These are phyloP conservation scores for Coenonympha arcania DNA, from an alignment of 2,888 invertebrate species.

Conservation along the genomic window DNA sequence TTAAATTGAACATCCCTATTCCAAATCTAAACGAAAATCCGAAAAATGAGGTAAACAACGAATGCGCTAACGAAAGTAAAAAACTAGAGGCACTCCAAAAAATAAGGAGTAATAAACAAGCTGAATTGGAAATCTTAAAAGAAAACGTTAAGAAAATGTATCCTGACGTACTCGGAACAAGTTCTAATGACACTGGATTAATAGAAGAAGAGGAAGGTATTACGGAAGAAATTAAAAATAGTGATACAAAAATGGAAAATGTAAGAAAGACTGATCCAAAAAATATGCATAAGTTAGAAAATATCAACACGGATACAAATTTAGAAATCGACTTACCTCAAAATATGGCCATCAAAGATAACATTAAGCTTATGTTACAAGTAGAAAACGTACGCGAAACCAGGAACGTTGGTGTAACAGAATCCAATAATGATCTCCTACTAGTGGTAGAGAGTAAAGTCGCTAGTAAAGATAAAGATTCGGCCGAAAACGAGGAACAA, in stretches of 20 bases:
- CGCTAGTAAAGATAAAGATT: conserved; percentile 26
- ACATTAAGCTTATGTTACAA: conserved; percentile 44
- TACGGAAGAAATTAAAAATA: neutral
- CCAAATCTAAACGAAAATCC: neutral
- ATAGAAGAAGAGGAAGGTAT: too few species aligned
- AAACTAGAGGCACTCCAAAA: neutral
- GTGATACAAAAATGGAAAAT: neutral
- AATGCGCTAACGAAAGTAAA: neutral
- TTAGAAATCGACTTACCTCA: conserved; percentile 10
- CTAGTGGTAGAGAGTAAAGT: conserved; percentile 45
- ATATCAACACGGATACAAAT: too few species aligned
- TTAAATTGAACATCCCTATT: neutral
- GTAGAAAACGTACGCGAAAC: conserved; percentile 39
- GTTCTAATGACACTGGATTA: conserved; percentile 8
- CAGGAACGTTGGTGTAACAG: conserved; percentile 32
- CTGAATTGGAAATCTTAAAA: conserved; percentile 42
- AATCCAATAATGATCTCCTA: conserved; percentile 34
- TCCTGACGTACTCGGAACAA: conserved; percentile 30
- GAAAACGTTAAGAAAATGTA: conserved; percentile 43
- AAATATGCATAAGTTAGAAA: too few species aligned
- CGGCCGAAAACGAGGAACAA: conserved; percentile 18
- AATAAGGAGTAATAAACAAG: conserved; percentile 24
- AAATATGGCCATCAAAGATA: conserved; percentile 17
- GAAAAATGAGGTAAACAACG: conserved; percentile 3
- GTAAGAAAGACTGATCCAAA: too few species aligned